These are phyloP conservation scores for Semicossyphus pulcher DNA, from an alignment of 2,113 vertebrate species.

Conservation along the genomic window DNA sequence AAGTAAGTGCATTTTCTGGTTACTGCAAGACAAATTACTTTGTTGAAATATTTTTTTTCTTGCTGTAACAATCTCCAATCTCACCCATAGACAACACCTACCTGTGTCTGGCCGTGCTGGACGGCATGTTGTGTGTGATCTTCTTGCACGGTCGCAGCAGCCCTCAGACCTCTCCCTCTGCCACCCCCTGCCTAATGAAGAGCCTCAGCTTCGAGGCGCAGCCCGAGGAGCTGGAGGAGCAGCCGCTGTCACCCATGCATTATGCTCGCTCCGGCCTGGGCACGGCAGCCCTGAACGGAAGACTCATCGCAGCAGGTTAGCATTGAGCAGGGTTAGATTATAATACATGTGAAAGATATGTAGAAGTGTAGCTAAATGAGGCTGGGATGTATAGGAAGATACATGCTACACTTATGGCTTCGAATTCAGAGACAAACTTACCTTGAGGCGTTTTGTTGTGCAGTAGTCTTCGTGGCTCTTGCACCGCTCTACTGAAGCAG, in stretches of 20 bases:
- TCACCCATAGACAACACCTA: constrained; percentile 89
- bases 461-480: no score
- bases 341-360: background rate
- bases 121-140: constrained; percentile 94
- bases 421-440: no score
- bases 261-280: constrained; percentile 96
- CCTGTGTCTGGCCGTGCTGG: constrained; percentile 96
- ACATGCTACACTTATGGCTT: background rate
- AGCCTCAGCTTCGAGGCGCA: constrained; percentile 96
- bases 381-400: background rate
- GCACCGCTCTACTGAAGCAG: no score
- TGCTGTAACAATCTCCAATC: background rate
- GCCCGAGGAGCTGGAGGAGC: constrained; percentile 87
- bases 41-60: no score
- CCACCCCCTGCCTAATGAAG: constrained; percentile 94
- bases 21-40: no score
- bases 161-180: constrained; percentile 93
- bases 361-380: background rate
- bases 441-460: background rate
- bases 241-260: constrained; percentile 95
- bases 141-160: constrained; percentile 96
- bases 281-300: constrained; percentile 88
- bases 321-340: rapidly evolving
- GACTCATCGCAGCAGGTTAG: constrained; percentile 93
- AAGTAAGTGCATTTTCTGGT: no score